These are phyloP conservation scores for Sisor rabdophorus DNA, from an alignment of 2,113 vertebrate species.

Conservation along the genomic window DNA sequence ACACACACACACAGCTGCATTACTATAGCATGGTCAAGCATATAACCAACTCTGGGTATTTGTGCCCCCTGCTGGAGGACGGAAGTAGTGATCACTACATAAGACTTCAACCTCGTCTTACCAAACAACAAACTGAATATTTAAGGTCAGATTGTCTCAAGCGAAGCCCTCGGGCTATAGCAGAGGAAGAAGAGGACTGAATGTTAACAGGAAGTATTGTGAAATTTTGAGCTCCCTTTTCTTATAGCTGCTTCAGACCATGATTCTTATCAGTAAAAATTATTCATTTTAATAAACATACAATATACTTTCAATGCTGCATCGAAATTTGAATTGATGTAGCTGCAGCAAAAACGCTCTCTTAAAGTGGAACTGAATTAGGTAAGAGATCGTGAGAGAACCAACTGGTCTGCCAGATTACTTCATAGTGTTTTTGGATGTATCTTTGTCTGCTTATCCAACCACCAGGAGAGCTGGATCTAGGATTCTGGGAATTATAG, in stretches of 20 bases:
- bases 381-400: neutral
- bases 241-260: no score
- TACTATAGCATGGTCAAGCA: neutral
- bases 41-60: neutral
- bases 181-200: slow-evolving; percentile 8
- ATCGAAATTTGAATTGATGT: neutral
- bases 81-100: neutral
- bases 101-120: slow-evolving; percentile 2
- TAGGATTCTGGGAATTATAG: slow-evolving; percentile 19
- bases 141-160: slow-evolving; percentile 24
- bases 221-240: neutral
- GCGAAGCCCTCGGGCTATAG: slow-evolving; percentile 21
- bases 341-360: neutral
- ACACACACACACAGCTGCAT: slow-evolving; percentile 31
- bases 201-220: slow-evolving; percentile 4
- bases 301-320: neutral
- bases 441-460: slow-evolving; percentile 19
- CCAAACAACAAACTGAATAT: slow-evolving; percentile 29
- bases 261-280: no score
- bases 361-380: neutral
- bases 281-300: neutral
- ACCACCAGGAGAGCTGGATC: neutral
- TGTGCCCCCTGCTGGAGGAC: slow-evolving; percentile 36
- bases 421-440: neutral
- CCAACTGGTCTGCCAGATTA: neutral